phyloP scores from a whole-genome alignment of 2,113 vertebrate genomes.

The Nicator chloris region DNA sequence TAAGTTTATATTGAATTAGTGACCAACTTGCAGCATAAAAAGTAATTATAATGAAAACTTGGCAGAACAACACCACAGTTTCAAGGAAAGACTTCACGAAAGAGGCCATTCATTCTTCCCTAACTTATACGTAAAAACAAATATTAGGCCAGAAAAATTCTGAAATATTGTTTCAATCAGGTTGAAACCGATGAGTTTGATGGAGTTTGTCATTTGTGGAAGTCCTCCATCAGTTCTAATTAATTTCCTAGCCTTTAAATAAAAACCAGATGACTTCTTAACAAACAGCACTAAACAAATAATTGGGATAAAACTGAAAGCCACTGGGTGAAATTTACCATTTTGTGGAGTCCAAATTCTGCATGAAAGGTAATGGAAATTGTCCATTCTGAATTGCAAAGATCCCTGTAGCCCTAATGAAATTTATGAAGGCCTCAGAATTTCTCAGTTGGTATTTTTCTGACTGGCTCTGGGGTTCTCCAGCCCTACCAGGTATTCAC shows the following conservation, averaged over 20 bases:
- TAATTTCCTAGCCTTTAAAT: not conserved
- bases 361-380: not conserved
- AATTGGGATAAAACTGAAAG: not conserved
- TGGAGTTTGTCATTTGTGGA: slow-evolving; percentile 21
- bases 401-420: not conserved
- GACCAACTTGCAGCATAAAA: not conserved
- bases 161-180: not conserved
- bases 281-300: not conserved
- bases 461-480: not conserved
- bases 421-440: not conserved
- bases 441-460: not conserved
- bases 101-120: not conserved
- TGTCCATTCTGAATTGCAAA: not conserved
- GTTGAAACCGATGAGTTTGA: not conserved
- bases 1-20: not conserved
- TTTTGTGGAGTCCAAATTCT: not conserved
- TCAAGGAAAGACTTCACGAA: not conserved
- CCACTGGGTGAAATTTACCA: not conserved
- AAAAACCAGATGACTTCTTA: not conserved
- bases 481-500: not conserved
- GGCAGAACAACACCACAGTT: not conserved
- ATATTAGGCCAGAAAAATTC: not conserved
- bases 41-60: not conserved
- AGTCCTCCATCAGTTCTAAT: not conserved
- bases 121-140: not conserved